phyloP scores from a whole-genome alignment of 2,113 vertebrate genomes.

The Nyctibius bracteatus region DNA sequence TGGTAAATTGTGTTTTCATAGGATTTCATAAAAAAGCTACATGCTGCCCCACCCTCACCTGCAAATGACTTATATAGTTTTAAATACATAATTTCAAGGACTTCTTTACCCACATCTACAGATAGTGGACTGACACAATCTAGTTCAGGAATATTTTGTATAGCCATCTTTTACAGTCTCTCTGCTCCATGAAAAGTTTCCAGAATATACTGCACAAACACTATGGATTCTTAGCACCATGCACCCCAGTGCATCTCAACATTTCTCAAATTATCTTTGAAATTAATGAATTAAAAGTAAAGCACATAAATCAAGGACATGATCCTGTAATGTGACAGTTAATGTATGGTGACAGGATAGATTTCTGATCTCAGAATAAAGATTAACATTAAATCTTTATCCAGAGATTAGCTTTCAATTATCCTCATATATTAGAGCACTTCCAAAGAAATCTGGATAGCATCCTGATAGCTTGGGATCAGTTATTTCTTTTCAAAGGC shows the following conservation, averaged over 20 bases:
- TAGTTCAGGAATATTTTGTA: not conserved
- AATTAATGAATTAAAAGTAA: not conserved
- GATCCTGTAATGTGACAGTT: not conserved
- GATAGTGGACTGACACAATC: not conserved
- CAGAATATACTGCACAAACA: not conserved
- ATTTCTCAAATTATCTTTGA: not conserved
- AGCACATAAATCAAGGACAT: not conserved
- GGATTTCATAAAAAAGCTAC: not conserved
- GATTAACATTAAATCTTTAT: not conserved
- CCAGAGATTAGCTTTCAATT: not conserved
- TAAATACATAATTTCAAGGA: not conserved
- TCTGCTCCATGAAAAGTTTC: not conserved
- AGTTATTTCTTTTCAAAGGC: slow-evolving; percentile 4
- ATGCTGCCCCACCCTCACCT: not conserved
- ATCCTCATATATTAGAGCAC: not conserved
- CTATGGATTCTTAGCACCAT: not conserved
- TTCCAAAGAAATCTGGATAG: slow-evolving; percentile 17
- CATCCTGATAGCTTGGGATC: slow-evolving; percentile 18
- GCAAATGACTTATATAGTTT: not conserved
- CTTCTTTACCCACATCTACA: not conserved
- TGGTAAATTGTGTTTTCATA: not conserved
- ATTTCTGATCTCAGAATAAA: slow-evolving; percentile 27
- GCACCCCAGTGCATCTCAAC: not conserved
- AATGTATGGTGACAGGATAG: not conserved
- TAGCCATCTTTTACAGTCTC: not conserved